Evolutionary conservation across 2,113 vertebrate species (phyloP).

Genomic region (Mystacornis crossleyi): DNA sequence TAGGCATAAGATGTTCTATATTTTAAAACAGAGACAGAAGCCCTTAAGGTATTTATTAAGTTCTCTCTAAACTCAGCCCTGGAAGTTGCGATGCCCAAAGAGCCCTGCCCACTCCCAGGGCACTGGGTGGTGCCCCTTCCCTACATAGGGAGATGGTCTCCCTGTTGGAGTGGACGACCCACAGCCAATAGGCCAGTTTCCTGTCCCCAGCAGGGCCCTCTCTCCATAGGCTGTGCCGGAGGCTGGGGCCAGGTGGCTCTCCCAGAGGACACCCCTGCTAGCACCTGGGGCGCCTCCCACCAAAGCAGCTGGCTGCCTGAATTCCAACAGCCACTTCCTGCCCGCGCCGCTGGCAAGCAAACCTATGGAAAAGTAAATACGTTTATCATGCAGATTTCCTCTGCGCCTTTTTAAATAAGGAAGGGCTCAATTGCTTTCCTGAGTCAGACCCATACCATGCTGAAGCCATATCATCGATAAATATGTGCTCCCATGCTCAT

Average conservation of each 20-base stretch:
- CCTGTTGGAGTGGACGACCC: accelerated
- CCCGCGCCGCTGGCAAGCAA: constrained; percentile 6
- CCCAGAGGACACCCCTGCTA: neutral
- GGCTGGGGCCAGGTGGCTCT: accelerated
- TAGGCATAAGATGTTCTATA: accelerated
- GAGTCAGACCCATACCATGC: neutral
- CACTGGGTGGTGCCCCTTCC: neutral
- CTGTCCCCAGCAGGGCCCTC: neutral
- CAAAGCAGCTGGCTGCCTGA: neutral
- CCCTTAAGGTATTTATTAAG: neutral
- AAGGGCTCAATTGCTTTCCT: constrained; percentile 6
- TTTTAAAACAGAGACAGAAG: neutral
- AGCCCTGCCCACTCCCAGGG: neutral
- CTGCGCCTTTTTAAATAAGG: constrained; percentile 31
- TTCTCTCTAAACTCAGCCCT: neutral
- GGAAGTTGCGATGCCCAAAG: accelerated
- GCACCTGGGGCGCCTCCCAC: accelerated
- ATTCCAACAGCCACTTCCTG: constrained; percentile 23
- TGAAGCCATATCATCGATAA: neutral
- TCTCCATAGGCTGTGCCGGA: accelerated
- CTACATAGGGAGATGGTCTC: neutral
- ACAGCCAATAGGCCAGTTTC: neutral
- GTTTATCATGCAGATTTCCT: constrained; percentile 46
- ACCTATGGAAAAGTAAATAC: constrained; percentile 45
- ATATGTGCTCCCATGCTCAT: neutral